Base-by-base conservation (phyloP, 2,888 invertebrate genomes). In the Trichogramma evanescens region DNA sequence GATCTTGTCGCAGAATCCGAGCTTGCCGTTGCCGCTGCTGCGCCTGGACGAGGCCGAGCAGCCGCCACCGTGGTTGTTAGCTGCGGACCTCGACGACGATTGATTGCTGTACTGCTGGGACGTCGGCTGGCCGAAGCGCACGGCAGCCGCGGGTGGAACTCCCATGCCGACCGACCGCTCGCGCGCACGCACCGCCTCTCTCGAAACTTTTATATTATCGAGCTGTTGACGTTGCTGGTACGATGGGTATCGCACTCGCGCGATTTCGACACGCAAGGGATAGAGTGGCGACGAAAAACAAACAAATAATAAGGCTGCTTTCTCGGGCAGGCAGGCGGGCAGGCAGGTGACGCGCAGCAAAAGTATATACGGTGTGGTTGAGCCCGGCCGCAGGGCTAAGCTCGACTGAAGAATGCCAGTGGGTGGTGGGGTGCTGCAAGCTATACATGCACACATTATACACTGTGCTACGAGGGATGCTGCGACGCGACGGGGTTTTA, bases 1-100 rank as follows among this genome's bases (percentile, higher is more conserved):
- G 67, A 86, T 80, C 82, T 84, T 86, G 75, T 86, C 84, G 80
- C 86, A 86, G 75, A 85, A 81, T 74, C 81, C 85, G 39, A 5
- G 8, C 49, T 13, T 9, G 40, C 9, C 40, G 49, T 9, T 55
- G 55, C 7, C 49, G 50, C 5, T 54, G 61, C 7, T 55, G 51
- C n/a, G 57, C 54, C 7, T 61, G 57, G 43, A 58, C 50, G 2
- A 52, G 60, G 5, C 51, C 48, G 41, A 51, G 53, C 10, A 8
- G 49, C 9, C 46, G 54, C 13, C 45, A 45, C 8, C 45, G 13
- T 7, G 5, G 44, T 1, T 54, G 54, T 38, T 54, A n/a, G 40
- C 13, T 1, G 13, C 10, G 26, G 41, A 48, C n/a, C 10, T 44
- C 26, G 26, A 26, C 26, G 26, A 26, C 2, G 26, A 26, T 26